Evolutionary conservation across 2,888 invertebrate species (phyloP).

Genomic region (Ferrisia virgata): DNA sequence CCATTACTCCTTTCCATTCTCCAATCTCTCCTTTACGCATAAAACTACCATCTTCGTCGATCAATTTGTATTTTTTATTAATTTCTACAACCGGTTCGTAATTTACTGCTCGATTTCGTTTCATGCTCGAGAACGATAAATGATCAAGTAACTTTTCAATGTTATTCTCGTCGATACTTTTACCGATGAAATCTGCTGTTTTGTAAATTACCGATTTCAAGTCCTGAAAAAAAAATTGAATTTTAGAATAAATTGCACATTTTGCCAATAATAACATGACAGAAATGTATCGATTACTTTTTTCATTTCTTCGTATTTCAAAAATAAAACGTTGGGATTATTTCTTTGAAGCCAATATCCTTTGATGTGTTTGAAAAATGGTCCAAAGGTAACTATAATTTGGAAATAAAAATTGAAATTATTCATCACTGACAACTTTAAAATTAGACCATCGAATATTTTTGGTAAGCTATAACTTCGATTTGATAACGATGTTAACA

Average conservation of each 20-base stretch:
- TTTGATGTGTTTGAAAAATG: conserved; percentile 63
- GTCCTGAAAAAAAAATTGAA: conserved; percentile 51
- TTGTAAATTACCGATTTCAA: conserved; percentile 54
- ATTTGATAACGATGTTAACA: too few species aligned
- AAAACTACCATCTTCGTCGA: conserved; percentile 51
- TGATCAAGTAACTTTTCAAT: conserved; percentile 54
- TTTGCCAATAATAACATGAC: neutral
- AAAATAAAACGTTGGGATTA: conserved; percentile 69
- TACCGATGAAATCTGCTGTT: conserved; percentile 55
- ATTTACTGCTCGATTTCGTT: conserved; percentile 61
- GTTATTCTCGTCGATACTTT: conserved; percentile 53
- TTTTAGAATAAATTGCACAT: neutral
- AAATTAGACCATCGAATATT: too few species aligned
- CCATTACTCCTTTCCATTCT: conserved; percentile 54
- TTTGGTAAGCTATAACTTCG: too few species aligned
- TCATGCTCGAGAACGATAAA: conserved; percentile 60
- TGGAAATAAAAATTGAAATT: neutral
- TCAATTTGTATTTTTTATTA: conserved; percentile 51
- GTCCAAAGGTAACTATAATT: conserved; percentile 52
- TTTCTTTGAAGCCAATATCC: conserved; percentile 64
- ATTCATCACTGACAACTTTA: too few species aligned
- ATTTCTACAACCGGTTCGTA: conserved; percentile 54
- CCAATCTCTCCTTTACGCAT: conserved; percentile 54
- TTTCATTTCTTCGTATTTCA: conserved; percentile 81
- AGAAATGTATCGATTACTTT: conserved; percentile 51